These are phyloP conservation scores for Archegozetes longisetosus DNA, from an alignment of 1,140 invertebrate species.

Conservation along the genomic window DNA sequence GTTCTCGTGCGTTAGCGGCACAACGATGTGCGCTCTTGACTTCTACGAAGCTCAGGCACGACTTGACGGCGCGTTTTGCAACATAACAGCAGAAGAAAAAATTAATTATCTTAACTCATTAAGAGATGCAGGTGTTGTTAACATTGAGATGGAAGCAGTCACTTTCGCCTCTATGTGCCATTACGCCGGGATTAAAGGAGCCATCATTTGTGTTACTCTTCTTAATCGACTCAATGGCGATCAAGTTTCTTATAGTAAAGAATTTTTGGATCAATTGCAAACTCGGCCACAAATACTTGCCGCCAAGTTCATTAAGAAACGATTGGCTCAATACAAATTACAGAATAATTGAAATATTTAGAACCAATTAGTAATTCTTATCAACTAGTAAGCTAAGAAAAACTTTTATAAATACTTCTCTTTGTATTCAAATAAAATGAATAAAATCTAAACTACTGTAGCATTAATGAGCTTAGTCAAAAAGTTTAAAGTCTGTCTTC, in stretches of 20 bases:
- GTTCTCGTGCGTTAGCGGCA: constrained; percentile 53
- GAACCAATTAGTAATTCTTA: too few relatives aligned
- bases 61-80: constrained; percentile 91
- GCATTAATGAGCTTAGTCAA: too few relatives aligned
- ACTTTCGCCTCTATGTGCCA: constrained; percentile 84
- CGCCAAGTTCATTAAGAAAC: constrained; percentile 62
- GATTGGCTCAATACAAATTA: constrained; percentile 1
- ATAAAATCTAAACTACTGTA: too few relatives aligned
- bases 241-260: constrained; percentile 64
- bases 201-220: constrained; percentile 79
- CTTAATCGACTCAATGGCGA: constrained; percentile 87
- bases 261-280: constrained; percentile 82
- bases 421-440: too few relatives aligned
- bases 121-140: constrained; percentile 61
- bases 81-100: constrained; percentile 75
- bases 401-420: too few relatives aligned
- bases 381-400: too few relatives aligned
- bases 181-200: constrained; percentile 75
- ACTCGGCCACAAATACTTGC: constrained; percentile 73
- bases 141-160: constrained; percentile 95
- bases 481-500: too few relatives aligned
- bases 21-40: constrained; percentile 88
- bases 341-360: neutral
- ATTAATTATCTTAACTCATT: constrained; percentile 65
- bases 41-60: constrained; percentile 90